phyloP scores from a whole-genome alignment of 2,113 vertebrate species.

The Pagrus major region DNA sequence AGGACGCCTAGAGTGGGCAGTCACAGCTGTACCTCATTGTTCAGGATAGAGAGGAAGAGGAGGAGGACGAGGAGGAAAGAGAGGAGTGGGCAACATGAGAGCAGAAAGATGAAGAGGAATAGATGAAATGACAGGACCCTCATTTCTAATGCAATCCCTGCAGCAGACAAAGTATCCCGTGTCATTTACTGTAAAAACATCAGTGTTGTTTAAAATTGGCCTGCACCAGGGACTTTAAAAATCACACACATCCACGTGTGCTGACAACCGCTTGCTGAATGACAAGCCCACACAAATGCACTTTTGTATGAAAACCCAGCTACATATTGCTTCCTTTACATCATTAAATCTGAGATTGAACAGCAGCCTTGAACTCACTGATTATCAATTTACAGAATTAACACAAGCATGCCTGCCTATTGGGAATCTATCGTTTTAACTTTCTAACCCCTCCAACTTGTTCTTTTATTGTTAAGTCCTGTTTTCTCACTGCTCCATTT shows the following conservation, averaged over 20 bases:
- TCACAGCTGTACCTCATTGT: slow-evolving; percentile 30
- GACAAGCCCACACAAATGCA: slow-evolving; percentile 10
- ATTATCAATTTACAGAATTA: slow-evolving; percentile 13
- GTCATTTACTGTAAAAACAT: slow-evolving; percentile 23
- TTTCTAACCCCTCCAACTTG: background rate
- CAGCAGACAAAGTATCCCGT: slow-evolving; percentile 16
- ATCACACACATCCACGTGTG: background rate
- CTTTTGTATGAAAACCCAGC: background rate
- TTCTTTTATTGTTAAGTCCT: background rate
- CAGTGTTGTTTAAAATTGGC: slow-evolving; percentile 14
- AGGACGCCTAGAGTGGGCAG: background rate
- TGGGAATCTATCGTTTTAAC: background rate
- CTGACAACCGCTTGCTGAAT: background rate
- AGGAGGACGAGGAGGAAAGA: slow-evolving; percentile 25
- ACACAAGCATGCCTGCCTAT: background rate
- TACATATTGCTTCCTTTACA: background rate
- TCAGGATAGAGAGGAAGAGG: slow-evolving; percentile 20
- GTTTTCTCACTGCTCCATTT: background rate
- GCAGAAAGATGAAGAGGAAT: slow-evolving; percentile 8
- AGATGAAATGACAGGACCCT: slow-evolving; percentile 38
- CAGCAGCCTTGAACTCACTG: background rate
- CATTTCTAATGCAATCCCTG: slow-evolving; percentile 17
- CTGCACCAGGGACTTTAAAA: background rate
- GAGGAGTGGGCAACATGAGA: slow-evolving; percentile 35
- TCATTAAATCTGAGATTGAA: background rate